Evolutionary conservation across 2,113 vertebrate species (phyloP).

Genomic region (Muntiacus reevesi): DNA sequence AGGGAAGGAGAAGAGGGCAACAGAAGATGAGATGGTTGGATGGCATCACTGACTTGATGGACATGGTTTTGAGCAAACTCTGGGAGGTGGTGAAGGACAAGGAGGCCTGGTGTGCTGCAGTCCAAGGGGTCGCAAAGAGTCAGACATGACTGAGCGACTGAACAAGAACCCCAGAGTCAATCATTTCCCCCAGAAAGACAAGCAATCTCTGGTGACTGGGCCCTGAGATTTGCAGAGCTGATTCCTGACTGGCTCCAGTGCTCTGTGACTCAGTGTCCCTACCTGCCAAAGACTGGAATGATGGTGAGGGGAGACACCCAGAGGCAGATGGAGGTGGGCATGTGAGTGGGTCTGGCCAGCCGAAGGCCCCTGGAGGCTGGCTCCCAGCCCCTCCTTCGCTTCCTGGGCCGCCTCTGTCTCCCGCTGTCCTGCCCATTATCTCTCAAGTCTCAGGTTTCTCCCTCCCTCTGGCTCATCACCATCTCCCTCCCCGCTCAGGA

Average conservation of each 20-base stretch:
- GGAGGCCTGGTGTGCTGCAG: background rate
- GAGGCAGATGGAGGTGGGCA: background rate
- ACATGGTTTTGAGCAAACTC: background rate
- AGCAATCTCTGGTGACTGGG: background rate
- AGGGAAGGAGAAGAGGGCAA: background rate
- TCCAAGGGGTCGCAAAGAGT: background rate
- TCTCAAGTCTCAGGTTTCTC: background rate
- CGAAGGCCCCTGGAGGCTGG: fast-evolving
- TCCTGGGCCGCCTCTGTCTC: background rate
- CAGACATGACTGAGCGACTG: background rate
- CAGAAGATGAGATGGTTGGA: background rate
- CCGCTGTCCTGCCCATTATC: background rate
- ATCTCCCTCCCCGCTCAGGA: background rate
- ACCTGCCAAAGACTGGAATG: background rate
- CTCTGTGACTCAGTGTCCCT: conserved; percentile 21
- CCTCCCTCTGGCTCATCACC: background rate
- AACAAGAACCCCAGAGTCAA: background rate
- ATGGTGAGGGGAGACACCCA: background rate
- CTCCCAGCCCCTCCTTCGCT: background rate
- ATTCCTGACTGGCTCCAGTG: background rate
- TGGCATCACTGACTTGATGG: background rate
- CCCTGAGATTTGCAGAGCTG: background rate
- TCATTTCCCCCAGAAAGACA: background rate
- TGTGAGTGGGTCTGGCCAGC: background rate
- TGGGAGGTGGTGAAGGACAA: background rate